phyloP scores from a whole-genome alignment of 2,113 vertebrate genomes.

The Sminthopsis crassicaudata region DNA sequence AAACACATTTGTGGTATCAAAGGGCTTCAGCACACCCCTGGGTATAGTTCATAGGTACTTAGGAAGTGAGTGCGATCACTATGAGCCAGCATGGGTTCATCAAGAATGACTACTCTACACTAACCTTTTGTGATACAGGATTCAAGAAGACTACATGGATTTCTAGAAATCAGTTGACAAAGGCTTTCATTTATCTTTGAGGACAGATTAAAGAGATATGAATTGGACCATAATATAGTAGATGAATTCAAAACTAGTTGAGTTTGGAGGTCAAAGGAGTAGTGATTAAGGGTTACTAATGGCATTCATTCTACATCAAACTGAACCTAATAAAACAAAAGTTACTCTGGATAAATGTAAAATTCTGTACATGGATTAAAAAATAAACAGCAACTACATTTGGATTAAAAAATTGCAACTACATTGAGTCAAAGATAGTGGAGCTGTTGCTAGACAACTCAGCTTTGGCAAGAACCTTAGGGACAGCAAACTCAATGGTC shows the following conservation, averaged over 20 bases:
- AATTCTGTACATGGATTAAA: neutral
- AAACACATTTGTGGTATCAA: neutral
- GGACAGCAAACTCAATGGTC: neutral
- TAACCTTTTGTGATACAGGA: neutral
- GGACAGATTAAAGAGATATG: neutral
- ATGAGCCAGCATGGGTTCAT: neutral
- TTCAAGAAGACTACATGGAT: neutral
- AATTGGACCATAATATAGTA: neutral
- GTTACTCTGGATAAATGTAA: neutral
- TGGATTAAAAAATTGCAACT: no score
- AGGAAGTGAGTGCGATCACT: neutral
- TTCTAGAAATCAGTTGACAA: neutral
- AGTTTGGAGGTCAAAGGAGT: neutral
- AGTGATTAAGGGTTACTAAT: neutral
- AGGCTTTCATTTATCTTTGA: neutral
- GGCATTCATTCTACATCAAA: neutral
- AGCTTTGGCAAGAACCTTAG: neutral
- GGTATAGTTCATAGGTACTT: neutral
- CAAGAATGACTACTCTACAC: neutral
- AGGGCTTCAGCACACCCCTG: neutral
- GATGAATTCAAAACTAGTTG: neutral
- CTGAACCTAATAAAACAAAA: neutral
- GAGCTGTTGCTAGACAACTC: neutral
- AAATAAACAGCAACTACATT: neutral
- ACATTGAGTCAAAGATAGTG: neutral